These are phyloP conservation scores for Bryconaethiops microstoma DNA, from an alignment of 2,797 vertebrate species.

Conservation along the genomic window DNA sequence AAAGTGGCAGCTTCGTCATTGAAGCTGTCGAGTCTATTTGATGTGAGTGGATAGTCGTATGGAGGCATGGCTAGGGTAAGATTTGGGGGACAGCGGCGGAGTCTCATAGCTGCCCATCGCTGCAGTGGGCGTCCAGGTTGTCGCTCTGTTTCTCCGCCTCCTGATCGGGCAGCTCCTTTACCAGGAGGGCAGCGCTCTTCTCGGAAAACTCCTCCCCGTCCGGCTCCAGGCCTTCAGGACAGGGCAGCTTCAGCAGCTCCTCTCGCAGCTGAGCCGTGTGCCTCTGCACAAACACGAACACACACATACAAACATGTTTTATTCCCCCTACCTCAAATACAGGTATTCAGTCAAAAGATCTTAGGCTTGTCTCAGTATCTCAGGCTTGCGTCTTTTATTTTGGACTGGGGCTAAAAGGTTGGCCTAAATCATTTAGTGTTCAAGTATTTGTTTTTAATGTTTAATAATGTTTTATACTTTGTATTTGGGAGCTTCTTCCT, in stretches of 20 bases:
- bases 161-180: constrained; percentile 82
- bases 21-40: constrained; percentile 86
- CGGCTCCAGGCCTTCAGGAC: constrained; percentile 92
- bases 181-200: constrained; percentile 81
- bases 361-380: too few relatives aligned
- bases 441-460: too few relatives aligned
- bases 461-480: too few relatives aligned
- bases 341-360: background rate
- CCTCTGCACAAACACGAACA: constrained; percentile 75
- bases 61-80: constrained; percentile 57
- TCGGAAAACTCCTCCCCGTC: constrained; percentile 85
- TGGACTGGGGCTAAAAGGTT: too few relatives aligned
- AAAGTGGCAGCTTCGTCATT: constrained; percentile 92
- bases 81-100: background rate
- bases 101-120: constrained; percentile 92
- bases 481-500: too few relatives aligned
- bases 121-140: constrained; percentile 85
- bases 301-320: background rate
- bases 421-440: too few relatives aligned
- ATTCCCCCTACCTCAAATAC: background rate
- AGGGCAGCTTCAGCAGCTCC: constrained; percentile 94
- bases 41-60: constrained; percentile 62
- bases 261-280: constrained; percentile 95
- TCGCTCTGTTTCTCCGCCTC: constrained; percentile 88
- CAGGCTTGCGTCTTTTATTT: too few relatives aligned